These are phyloP conservation scores for Fragum whitleyi DNA, from an alignment of 2,888 invertebrate genomes.

Conservation along the genomic window DNA sequence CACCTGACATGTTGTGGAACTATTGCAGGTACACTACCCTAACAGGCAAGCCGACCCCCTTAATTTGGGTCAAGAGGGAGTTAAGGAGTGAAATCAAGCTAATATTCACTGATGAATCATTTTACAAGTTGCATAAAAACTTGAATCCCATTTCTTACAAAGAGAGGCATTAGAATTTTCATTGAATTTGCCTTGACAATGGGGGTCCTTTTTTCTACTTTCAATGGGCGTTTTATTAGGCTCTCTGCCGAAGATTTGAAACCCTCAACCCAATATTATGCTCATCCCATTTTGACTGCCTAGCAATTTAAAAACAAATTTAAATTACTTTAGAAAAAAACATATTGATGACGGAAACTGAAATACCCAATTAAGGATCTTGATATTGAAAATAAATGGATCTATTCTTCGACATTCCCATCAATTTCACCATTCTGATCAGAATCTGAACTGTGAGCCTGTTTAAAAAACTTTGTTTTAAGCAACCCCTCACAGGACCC, in stretches of 20 bases:
- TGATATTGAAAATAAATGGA: too few relatives aligned
- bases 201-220: slow-evolving; percentile 21
- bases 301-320: not conserved
- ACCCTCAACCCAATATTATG: slow-evolving; percentile 19
- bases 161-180: slow-evolving; percentile 25
- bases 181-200: slow-evolving; percentile 21
- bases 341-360: too few relatives aligned
- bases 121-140: slow-evolving; percentile 28
- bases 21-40: too few relatives aligned
- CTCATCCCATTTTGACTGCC: not conserved
- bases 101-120: slow-evolving; percentile 30
- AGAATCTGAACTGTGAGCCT: too few relatives aligned
- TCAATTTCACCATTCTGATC: too few relatives aligned
- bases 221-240: slow-evolving; percentile 32
- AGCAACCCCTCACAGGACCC: too few relatives aligned
- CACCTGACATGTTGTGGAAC: too few relatives aligned
- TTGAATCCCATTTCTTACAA: slow-evolving; percentile 22
- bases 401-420: too few relatives aligned
- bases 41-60: not conserved
- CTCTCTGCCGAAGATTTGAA: slow-evolving; percentile 6
- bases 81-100: slow-evolving; percentile 13
- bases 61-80: not conserved
- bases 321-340: too few relatives aligned
- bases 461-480: too few relatives aligned
- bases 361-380: too few relatives aligned